Evolutionary conservation across 2,888 invertebrate species (phyloP), one percentile per base, ranked within the genome.

Genomic region (Carcina quercana): DNA sequence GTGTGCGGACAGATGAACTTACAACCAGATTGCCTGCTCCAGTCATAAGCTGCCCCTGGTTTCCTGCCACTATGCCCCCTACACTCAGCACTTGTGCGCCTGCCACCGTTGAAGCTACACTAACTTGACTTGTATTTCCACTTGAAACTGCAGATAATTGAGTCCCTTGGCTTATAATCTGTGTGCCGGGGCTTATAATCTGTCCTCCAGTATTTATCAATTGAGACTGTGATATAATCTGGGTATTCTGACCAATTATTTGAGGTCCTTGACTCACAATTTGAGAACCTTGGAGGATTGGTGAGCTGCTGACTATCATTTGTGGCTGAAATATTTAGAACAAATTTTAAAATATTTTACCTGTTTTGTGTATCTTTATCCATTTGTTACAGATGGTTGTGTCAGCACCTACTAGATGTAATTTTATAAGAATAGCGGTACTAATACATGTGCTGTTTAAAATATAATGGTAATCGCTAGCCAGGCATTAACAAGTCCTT

Each of bases 141-240:
- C 53, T 70, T 17, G 76, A 60, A 15, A 65, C 64, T 32, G 69
- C 71, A 30, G 76, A 67, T 10, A 80, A 44, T 43, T 83, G 82
- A 7, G 70, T 72, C 10, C 82, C 82, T 57, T 83, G 83, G 41
- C 82, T 83, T 39, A 83, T 82, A 8, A 83, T 82, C 43, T 83
- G 83, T 13, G 83, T 83, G 13, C 66, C 75, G 5, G 78, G 78
- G 42, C 73, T 74, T 29, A 79, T 42, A 10, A 78, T 53, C 41
- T 74, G 74, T 2, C 74, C 71, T 38, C 65, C 62, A 1, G 75
- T 56, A 30, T 60, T 61, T 20, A 83, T 65, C 30, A 80, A 44
- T 43, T 80, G 82, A 6, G 82, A 61, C 38, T 73, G 74, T 13
- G 75, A 60, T 43, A 83, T 69, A 20, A 82, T 76, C 50, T 80